Percentiles rank a stretch among this genome's conserved stretches.
Evolutionary conservation across 2,113 vertebrate species (phyloP).

Genomic region (Rhinopithecus roxellana): DNA sequence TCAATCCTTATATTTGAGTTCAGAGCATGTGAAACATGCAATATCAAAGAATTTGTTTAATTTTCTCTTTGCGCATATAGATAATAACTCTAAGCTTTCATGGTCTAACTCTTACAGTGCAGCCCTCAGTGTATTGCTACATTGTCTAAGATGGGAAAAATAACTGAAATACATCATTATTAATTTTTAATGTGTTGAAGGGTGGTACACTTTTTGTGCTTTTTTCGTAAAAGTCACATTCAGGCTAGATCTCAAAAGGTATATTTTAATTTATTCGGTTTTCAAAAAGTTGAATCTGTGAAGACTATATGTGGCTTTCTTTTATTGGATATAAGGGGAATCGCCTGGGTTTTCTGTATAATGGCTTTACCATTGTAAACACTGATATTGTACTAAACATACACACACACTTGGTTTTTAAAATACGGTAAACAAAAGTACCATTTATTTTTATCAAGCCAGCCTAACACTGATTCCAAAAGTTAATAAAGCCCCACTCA

Average conservation of each 20-base stretch:
- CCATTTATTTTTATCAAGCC: not conserved
- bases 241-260: not conserved
- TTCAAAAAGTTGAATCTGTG: not conserved
- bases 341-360: not conserved
- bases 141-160: not conserved
- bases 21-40: not conserved
- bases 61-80: not conserved
- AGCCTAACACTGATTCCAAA: too few relatives aligned
- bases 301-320: not conserved
- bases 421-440: conserved; percentile 24
- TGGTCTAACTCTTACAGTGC: not conserved
- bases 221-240: not conserved
- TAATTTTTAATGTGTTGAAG: not conserved
- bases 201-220: not conserved
- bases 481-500: too few relatives aligned
- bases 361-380: conserved; percentile 4
- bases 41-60: not conserved
- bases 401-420: not conserved
- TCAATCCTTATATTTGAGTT: not conserved
- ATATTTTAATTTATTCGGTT: not conserved
- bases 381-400: not conserved
- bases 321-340: not conserved
- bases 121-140: not conserved
- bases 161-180: not conserved
- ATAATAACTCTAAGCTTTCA: not conserved